Evolutionary conservation across 2,888 invertebrate genomes (phyloP), one percentile per base, ranked within the genome.

Genomic region (Oligia latruncula): DNA sequence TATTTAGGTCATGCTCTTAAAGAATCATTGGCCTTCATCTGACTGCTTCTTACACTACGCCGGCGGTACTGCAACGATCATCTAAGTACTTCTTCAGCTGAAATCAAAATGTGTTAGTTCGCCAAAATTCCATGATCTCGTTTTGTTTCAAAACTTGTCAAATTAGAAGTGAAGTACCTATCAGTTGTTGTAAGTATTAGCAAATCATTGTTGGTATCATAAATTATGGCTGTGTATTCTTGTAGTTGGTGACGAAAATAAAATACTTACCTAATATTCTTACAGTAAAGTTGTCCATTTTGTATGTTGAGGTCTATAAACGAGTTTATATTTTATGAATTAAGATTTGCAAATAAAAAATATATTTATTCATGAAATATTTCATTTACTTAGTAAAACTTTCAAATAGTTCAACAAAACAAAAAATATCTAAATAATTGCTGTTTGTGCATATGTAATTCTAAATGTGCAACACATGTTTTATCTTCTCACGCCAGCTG

Each of bases 401-500:
- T 72, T 62, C 13, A 64, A 85, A 60, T 11, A 68, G 5, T 35
- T 60, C 9, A 43, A 52, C 2, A 71, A 77, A 74, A 46, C 43
- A 73, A 74, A 80, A 62, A 4, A 15, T 3, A 17, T 11, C 15
- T 17, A 83, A 67, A 67, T 6, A 46, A 55, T 4, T 58, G 3
- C 66, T 85, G 11, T 35, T 55, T 17, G 0, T 49, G 23, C 8
- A 23, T 15, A 29, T 2, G 1, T 15, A 2, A 17, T 20, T 58
- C 81, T 86, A 90, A n/a, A 87, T 85, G 55, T 90, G 89, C 52
- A 94, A 86, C 0, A 82, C 88, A 52, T 89, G 92, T 88, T 87
- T 93, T 43, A 95, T 91, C 82, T 85, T 93, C 55, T 79, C 88
- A 13, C 87, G 84, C 67, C 92, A 80, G 5, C 81, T 90, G n/a